Evolutionary conservation across 2,797 vertebrate genomes (phyloP), one percentile per base, ranked within the genome.

Genomic region (Sebastes taczanowskii): DNA sequence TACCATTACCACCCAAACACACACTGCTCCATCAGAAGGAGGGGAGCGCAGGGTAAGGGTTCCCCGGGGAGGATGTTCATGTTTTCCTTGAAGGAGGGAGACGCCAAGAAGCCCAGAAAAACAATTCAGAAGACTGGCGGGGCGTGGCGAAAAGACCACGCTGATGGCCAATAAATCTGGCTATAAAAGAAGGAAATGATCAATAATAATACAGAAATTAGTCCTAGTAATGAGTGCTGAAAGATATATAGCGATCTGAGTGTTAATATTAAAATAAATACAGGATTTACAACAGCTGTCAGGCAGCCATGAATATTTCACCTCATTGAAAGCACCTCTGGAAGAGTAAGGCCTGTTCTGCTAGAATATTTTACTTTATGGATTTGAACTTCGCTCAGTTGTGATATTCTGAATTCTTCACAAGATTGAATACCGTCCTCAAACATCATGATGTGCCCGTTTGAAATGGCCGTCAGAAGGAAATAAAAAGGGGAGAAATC

Each of bases 1-100:
- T 80, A 80, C 78, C 81, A 80, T 86, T 90, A 87, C 84, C 49
- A 74, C 78, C 23, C 77, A 63, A 62, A 77, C 23, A 71, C 60
- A 7, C 30, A 65, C 68, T 78, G 69, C 49, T 74, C 71, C 62
- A 74, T 71, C 59, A 69, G 68, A 77, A 64, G 62, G 32, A 86
- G 65, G 59, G 27, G 83, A 80, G 42, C 5, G 11, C 55, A 66
- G 63, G 23, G 25, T 46, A 86, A 65, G 8, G 60, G 71, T 70
- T 88, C 77, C 80, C 70, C 13, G 1, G 63, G 67, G 83, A 84
- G 58, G 61, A 72, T 67, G 76, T 73, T 79, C 79, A 83, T 83
- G 74, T 86, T 78, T 87, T 78, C 49, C 18, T 63, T 87, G 38
- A 86, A 63, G 18, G 27, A 70, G 53, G 69, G 14, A 71, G 77